Evolutionary conservation across 2,113 vertebrate species (phyloP).

Genomic region (Acrocephalus kingi): DNA sequence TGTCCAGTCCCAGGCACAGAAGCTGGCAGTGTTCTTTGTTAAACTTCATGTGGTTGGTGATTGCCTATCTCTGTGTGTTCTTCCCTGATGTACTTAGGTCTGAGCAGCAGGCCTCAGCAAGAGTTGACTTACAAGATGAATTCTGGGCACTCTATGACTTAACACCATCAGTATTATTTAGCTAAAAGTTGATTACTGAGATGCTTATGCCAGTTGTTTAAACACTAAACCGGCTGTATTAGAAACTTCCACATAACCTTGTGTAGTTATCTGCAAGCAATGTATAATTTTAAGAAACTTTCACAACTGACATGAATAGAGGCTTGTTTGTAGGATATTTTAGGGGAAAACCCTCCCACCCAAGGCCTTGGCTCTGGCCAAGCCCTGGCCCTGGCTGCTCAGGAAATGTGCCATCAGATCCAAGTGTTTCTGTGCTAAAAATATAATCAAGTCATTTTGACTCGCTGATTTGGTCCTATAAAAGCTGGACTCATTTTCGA

Average conservation of each 20-base stretch:
- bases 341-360: background rate
- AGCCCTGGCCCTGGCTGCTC: background rate
- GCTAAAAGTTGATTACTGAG: background rate
- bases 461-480: background rate
- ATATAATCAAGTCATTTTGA: background rate
- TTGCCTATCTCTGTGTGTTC: background rate
- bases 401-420: background rate
- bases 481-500: background rate
- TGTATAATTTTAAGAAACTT: background rate
- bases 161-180: background rate
- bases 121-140: background rate
- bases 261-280: background rate
- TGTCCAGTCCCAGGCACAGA: background rate
- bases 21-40: background rate
- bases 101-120: background rate
- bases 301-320: background rate
- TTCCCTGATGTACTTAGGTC: background rate
- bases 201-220: background rate
- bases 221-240: background rate
- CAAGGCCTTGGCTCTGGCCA: too few species aligned
- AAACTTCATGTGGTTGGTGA: background rate
- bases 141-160: background rate
- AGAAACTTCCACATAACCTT: background rate
- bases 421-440: background rate
- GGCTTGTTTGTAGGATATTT: background rate